phyloP scores from a whole-genome alignment of 2,888 invertebrate species.

The Malacosoma neustria region DNA sequence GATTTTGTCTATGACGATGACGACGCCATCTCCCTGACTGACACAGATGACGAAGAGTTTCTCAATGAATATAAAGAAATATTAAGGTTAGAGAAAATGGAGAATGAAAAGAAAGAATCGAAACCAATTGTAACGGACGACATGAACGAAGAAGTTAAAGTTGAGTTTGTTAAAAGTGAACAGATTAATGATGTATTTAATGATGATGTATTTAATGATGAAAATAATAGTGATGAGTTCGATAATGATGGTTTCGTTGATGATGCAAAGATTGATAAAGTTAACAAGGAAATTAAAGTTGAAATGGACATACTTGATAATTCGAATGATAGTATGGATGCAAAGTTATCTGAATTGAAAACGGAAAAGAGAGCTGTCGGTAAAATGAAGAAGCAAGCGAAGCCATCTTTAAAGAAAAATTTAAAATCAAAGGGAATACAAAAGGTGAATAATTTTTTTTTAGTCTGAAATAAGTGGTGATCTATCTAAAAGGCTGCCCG shows the following conservation, averaged over 20 bases:
- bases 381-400: background rate
- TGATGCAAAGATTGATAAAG: too few species aligned
- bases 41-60: background rate
- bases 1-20: background rate
- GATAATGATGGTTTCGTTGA: background rate
- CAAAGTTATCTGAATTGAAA: background rate
- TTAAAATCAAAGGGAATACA: background rate
- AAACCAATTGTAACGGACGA: background rate
- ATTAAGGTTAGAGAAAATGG: background rate
- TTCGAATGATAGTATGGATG: background rate
- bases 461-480: too few species aligned
- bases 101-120: background rate
- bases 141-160: background rate
- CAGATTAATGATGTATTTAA: background rate
- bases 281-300: background rate
- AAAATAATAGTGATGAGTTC: background rate
- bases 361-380: background rate
- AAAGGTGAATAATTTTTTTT: too few species aligned
- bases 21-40: background rate
- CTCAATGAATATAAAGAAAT: background rate
- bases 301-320: background rate
- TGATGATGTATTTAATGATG: background rate
- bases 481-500: too few species aligned
- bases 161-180: background rate
- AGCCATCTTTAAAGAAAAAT: background rate